Evolutionary conservation across 2,888 invertebrate genomes (phyloP).

Genomic region (Idaea biselata): DNA sequence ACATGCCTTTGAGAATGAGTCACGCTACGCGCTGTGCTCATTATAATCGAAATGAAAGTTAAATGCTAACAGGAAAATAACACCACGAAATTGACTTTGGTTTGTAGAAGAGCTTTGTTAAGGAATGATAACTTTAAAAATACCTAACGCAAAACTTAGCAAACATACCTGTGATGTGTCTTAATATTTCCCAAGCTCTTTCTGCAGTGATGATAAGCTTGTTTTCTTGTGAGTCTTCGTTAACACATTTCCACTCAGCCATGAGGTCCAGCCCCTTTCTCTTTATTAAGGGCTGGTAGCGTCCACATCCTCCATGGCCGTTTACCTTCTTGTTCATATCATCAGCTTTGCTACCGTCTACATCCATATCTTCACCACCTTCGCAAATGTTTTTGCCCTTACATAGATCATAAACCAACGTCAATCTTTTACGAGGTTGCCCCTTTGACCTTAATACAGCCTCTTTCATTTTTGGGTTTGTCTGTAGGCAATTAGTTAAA

Average conservation of each 20-base stretch:
- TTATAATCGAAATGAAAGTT: neutral
- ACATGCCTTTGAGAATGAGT: neutral
- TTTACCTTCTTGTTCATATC: slow-evolving; percentile 81
- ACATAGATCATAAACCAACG: slow-evolving; percentile 98
- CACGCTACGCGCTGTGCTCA: neutral
- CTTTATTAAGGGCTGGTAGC: slow-evolving; percentile 96
- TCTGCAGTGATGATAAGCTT: slow-evolving; percentile 97
- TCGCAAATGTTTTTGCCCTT: slow-evolving; percentile 99
- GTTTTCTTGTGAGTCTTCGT: slow-evolving; percentile 98
- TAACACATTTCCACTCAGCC: slow-evolving; percentile 99
- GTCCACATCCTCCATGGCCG: slow-evolving; percentile 97
- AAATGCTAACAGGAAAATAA: neutral
- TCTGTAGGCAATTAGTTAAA: slow-evolving; percentile 71
- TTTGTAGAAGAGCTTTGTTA: neutral
- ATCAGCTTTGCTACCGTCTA: slow-evolving; percentile 85
- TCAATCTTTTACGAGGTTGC: slow-evolving; percentile 95
- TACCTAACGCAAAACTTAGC: neutral
- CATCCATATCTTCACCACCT: slow-evolving; percentile 98
- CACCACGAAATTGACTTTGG: neutral
- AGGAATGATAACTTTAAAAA: neutral
- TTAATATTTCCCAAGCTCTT: slow-evolving; percentile 97
- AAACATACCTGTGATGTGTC: slow-evolving; percentile 87
- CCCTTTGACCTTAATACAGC: slow-evolving; percentile 97
- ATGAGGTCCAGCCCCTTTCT: slow-evolving; percentile 94
- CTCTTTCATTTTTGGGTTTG: slow-evolving; percentile 95